Conservation (phyloP, 2,888 invertebrate species). For the Agrypnus murinus region DNA sequence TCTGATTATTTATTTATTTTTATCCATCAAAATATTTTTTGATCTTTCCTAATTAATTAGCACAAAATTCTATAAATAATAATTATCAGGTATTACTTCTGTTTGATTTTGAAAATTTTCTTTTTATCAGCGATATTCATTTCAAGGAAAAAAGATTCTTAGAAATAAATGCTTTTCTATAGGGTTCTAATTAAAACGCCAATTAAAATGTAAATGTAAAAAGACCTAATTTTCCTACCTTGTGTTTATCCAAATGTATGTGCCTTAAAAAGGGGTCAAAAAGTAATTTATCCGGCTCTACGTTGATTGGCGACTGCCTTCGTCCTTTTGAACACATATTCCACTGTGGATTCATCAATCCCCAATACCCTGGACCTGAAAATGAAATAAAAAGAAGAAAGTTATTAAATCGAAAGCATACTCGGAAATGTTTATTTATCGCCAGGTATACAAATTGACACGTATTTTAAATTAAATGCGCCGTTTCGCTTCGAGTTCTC, state of each 20-base stretch:
- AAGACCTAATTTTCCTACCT: conserved; percentile 77
- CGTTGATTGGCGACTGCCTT: conserved; percentile 97
- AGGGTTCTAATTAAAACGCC: conserved; percentile 13
- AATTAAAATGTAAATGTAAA: conserved; percentile 48
- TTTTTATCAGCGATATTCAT: too few relatives aligned
- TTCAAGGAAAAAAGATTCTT: not conserved
- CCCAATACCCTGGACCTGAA: conserved; percentile 98
- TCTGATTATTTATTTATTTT: too few relatives aligned
- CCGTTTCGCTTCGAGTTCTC: conserved; percentile 55
- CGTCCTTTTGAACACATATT: conserved; percentile 97
- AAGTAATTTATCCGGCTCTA: conserved; percentile 94
- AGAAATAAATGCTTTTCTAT: not conserved
- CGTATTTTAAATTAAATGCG: conserved; percentile 58
- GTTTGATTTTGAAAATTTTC: too few relatives aligned
- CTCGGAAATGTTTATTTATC: conserved; percentile 29
- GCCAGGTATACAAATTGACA: conserved; percentile 55
- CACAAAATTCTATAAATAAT: too few relatives aligned
- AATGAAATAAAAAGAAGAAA: conserved; percentile 21
- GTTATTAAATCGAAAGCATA: conserved; percentile 21
- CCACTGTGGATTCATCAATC: conserved; percentile 98
- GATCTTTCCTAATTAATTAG: too few relatives aligned
- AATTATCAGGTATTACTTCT: too few relatives aligned
- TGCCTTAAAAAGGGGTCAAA: conserved; percentile 96
- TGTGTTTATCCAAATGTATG: conserved; percentile 93
- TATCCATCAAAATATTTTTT: too few relatives aligned